Evolutionary conservation across 2,888 invertebrate species (phyloP).

Genomic region (Zygaena filipendulae): DNA sequence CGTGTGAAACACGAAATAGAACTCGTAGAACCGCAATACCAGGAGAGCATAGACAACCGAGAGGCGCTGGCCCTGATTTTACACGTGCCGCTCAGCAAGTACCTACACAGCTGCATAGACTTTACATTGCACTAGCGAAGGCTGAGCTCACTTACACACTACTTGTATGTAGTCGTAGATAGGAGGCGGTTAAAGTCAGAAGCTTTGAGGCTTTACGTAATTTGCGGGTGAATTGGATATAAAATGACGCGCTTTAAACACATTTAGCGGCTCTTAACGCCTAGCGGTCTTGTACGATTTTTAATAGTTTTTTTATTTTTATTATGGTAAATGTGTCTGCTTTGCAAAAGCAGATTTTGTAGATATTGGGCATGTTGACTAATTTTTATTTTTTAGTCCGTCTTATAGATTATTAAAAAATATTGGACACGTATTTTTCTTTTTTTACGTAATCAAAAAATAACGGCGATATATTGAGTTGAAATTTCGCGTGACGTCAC

Average conservation of each 20-base stretch:
- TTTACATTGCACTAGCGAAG: constrained; percentile 53
- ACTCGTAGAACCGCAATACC: no score
- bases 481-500: no score
- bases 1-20: no score
- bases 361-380: no score
- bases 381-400: no score
- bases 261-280: constrained; percentile 14
- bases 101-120: constrained; percentile 17
- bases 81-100: constrained; percentile 33
- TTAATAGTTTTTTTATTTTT: no score
- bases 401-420: no score
- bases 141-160: constrained; percentile 47
- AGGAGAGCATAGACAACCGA: constrained; percentile 33
- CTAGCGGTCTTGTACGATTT: neutral
- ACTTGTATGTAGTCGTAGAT: constrained; percentile 24
- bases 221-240: constrained; percentile 51
- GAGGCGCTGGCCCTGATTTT: constrained; percentile 37
- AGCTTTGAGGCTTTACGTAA: constrained; percentile 56
- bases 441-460: no score
- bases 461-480: no score
- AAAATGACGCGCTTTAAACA: constrained; percentile 32
- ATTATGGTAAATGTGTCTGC: no score
- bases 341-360: no score
- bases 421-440: no score
- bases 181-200: constrained; percentile 24